Percentiles rank a stretch among this genome's conserved stretches.
Conservation (phyloP, 1,140 invertebrate species). For the Heliconius hermathena region DNA sequence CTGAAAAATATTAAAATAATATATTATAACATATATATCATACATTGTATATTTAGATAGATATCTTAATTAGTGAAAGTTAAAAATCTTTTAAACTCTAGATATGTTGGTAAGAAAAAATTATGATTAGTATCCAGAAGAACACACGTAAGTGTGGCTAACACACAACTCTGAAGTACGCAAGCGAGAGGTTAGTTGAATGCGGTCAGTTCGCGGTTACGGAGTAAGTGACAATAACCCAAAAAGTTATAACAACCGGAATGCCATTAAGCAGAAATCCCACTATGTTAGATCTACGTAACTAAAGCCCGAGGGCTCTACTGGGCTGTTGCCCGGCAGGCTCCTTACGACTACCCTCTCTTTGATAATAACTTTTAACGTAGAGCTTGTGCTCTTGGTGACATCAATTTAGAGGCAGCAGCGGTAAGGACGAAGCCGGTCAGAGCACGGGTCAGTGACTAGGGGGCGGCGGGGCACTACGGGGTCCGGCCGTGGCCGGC, state of each 20-base stretch:
- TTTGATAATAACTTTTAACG: neutral
- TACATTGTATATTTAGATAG: neutral
- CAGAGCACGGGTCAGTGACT: slow-evolving; percentile 5
- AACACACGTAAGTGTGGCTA: neutral
- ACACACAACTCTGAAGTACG: neutral
- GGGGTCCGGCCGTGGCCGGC: slow-evolving; percentile 36
- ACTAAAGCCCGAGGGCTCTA: slow-evolving; percentile 15
- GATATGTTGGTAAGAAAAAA: slow-evolving; percentile 1
- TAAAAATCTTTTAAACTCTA: neutral
- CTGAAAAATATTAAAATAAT: slow-evolving; percentile 81
- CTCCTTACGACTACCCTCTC: slow-evolving; percentile 18
- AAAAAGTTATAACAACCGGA: neutral
- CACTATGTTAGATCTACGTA: neutral
- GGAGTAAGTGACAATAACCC: neutral
- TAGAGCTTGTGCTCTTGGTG: neutral
- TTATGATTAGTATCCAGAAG: neutral
- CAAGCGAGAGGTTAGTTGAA: neutral
- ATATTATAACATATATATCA: neutral
- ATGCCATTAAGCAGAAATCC: neutral
- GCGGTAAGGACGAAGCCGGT: neutral
- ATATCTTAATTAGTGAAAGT: neutral
- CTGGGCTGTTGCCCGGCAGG: neutral
- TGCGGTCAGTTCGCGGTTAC: neutral
- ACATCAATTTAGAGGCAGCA: neutral
- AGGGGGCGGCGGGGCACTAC: slow-evolving; percentile 19